phyloP scores from a whole-genome alignment of 2,797 vertebrate species.

The Gouania willdenowi region DNA sequence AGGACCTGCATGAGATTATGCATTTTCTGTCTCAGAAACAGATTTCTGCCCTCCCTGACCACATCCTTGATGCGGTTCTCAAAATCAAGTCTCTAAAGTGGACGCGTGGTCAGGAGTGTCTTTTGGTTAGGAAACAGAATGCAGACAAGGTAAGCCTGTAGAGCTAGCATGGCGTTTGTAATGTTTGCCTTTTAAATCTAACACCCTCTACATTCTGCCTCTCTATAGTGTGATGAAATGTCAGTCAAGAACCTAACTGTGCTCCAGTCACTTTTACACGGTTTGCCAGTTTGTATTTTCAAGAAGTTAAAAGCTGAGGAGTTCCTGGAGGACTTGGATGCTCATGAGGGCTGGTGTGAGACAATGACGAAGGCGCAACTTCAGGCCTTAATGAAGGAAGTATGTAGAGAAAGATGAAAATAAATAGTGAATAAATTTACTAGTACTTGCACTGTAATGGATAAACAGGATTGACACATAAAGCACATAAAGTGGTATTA shows the following conservation, averaged over 20 bases:
- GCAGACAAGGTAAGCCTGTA: constrained; percentile 26
- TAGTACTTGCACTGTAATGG: no score
- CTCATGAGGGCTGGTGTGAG: constrained; percentile 41
- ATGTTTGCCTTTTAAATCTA: no score
- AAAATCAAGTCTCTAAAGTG: constrained; percentile 31
- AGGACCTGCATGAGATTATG: constrained; percentile 20
- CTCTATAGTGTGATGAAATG: constrained; percentile 27
- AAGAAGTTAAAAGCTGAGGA: constrained; percentile 30
- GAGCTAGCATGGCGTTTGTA: neutral
- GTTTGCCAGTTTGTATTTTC: constrained; percentile 45
- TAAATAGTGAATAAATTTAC: neutral
- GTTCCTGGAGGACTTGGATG: constrained; percentile 38
- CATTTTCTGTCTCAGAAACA: constrained; percentile 29
- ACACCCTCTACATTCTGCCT: neutral
- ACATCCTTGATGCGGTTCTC: constrained; percentile 25
- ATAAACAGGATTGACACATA: no score
- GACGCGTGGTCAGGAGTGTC: constrained; percentile 32
- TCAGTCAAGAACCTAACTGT: constrained; percentile 34
- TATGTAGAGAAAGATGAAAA: constrained; percentile 31
- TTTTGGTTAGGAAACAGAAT: constrained; percentile 44
- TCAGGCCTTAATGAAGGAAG: constrained; percentile 57
- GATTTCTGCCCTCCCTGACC: constrained; percentile 18
- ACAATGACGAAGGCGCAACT: constrained; percentile 55
- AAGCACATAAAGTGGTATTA: no score
- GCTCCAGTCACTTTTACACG: constrained; percentile 39